phyloP scores from a whole-genome alignment of 2,113 vertebrate species.

The Tragelaphus strepsiceros region DNA sequence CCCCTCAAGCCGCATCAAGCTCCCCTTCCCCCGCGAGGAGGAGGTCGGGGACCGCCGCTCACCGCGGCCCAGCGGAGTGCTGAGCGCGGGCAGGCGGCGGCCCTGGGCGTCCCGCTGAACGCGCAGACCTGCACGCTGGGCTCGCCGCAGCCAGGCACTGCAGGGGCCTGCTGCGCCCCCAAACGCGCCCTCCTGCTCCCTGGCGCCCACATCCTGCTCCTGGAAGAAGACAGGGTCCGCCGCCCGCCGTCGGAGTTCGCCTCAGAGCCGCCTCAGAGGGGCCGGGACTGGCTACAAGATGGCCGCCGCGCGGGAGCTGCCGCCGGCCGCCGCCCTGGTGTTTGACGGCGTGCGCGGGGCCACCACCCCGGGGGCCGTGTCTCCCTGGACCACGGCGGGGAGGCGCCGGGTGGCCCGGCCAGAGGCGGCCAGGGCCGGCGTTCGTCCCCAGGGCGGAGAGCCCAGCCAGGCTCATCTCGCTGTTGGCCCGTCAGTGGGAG shows the following conservation, averaged over 20 bases:
- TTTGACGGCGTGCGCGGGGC: constrained; percentile 93
- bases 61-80: constrained; percentile 90
- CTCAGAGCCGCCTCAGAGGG: constrained; percentile 94
- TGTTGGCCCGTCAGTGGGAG: constrained; percentile 97
- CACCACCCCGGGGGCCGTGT: constrained; percentile 88
- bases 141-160: constrained; percentile 35
- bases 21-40: constrained; percentile 96
- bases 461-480: constrained; percentile 91
- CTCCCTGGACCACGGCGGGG: constrained; percentile 89
- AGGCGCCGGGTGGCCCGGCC: constrained; percentile 55
- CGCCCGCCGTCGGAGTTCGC: constrained; percentile 94
- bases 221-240: constrained; percentile 95
- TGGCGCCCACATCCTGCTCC: constrained; percentile 89
- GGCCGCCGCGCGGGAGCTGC: constrained; percentile 91
- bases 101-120: constrained; percentile 91
- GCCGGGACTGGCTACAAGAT: constrained; percentile 90
- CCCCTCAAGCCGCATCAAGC: constrained; percentile 94
- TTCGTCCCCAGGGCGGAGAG: constrained; percentile 94
- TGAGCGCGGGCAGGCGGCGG: constrained; percentile 73
- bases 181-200: constrained; percentile 89
- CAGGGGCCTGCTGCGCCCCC: constrained; percentile 82
- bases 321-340: constrained; percentile 92
- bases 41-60: constrained; percentile 96
- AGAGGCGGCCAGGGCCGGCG: constrained; percentile 73
- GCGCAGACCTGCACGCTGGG: constrained; percentile 92